Conservation (phyloP, 2,797 vertebrate species). For the Peromyscus eremicus region DNA sequence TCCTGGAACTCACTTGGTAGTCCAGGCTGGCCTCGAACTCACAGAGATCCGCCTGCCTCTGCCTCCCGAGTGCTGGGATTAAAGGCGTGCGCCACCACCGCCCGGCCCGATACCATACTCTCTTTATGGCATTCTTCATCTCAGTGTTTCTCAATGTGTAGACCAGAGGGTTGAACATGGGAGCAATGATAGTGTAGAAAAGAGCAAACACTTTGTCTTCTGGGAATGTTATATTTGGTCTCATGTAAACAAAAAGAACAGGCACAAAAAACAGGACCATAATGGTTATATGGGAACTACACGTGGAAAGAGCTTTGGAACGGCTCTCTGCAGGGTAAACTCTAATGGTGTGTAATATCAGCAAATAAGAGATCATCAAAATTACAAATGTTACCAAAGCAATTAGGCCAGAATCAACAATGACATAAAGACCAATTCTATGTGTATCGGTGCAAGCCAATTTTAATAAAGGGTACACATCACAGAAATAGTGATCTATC, state of each 20-base stretch:
- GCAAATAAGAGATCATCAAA: conserved; percentile 41
- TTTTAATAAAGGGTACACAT: conserved; percentile 60
- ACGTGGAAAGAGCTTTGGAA: conserved; percentile 75
- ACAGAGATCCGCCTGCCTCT: no score
- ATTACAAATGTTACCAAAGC: conserved; percentile 44
- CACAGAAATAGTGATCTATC: conserved; percentile 70
- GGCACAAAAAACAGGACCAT: conserved; percentile 74
- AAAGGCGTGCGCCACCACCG: no score
- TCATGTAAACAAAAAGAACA: conserved; percentile 74
- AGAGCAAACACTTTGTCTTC: conserved; percentile 74
- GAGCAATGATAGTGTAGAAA: conserved; percentile 77
- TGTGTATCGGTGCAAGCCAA: conserved; percentile 42
- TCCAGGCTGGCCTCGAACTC: no score
- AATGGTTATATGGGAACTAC: conserved; percentile 71
- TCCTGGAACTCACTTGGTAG: no score
- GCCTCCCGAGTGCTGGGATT: no score
- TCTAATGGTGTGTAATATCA: neutral
- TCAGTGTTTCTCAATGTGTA: conserved; percentile 74
- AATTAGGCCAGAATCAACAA: conserved; percentile 42
- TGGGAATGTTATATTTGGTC: conserved; percentile 50
- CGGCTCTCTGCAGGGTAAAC: neutral
- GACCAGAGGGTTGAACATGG: conserved; percentile 78
- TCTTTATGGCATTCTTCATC: conserved; percentile 47
- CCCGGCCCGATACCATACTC: neutral
- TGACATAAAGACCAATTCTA: neutral